Conservation (phyloP, 2,888 invertebrate genomes). For the Bugulina stolonifera region DNA sequence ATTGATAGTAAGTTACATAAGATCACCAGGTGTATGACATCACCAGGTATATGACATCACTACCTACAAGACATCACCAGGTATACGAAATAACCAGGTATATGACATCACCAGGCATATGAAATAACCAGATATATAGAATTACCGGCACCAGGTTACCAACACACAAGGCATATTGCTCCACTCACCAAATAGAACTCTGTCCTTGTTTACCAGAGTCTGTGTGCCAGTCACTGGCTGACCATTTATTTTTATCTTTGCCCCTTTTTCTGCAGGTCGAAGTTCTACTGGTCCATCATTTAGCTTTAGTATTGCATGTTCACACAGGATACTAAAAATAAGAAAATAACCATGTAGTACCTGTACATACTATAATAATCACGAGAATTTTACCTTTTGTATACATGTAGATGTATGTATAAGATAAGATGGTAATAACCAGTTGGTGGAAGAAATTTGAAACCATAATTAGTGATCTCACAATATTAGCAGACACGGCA, state of each 20-base stretch:
- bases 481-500: no score
- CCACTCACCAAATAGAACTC: slow-evolving; percentile 52
- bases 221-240: slow-evolving; percentile 44
- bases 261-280: slow-evolving; percentile 40
- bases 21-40: not conserved
- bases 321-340: slow-evolving; percentile 42
- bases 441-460: no score
- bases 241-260: slow-evolving; percentile 53
- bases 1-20: not conserved
- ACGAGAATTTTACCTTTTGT: no score
- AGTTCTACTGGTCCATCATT: slow-evolving; percentile 35
- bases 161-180: not conserved
- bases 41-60: not conserved
- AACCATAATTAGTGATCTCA: no score
- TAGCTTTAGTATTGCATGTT: slow-evolving; percentile 42
- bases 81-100: not conserved
- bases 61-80: not conserved
- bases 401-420: no score
- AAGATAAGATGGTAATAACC: no score
- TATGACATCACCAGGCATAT: not conserved
- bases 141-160: not conserved
- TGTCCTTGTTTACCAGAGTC: slow-evolving; percentile 46
- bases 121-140: not conserved
- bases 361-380: no score
- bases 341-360: no score